Evolutionary conservation across 1,140 invertebrate species (phyloP).

Genomic region (Paraescarpia echinospica): DNA sequence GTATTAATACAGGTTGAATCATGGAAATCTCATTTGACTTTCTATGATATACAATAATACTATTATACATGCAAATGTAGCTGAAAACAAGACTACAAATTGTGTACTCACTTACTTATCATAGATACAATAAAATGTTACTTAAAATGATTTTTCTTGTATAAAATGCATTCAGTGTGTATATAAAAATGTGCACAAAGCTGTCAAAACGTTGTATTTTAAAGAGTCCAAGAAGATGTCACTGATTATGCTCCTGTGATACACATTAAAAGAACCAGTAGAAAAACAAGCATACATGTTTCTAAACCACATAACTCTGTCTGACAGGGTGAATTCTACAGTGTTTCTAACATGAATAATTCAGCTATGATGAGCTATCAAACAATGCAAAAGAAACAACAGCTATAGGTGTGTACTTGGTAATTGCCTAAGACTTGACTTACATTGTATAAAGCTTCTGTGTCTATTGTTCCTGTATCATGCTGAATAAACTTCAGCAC

Average conservation of each 20-base stretch:
- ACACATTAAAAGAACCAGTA: too few relatives aligned
- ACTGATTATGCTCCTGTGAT: too few relatives aligned
- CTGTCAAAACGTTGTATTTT: neutral
- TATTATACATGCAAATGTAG: neutral
- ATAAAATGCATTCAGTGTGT: neutral
- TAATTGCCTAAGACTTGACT: neutral
- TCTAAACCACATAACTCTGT: neutral
- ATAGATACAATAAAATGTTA: neutral
- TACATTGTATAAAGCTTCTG: neutral
- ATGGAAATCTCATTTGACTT: neutral
- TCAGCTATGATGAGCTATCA: neutral
- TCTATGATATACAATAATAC: neutral
- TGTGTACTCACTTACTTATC: too few relatives aligned
- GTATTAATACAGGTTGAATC: too few relatives aligned
- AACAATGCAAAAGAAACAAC: neutral
- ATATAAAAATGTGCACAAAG: neutral
- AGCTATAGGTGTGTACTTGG: too few relatives aligned
- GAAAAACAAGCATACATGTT: neutral
- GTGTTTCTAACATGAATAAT: neutral
- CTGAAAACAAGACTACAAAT: neutral
- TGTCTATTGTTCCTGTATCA: neutral
- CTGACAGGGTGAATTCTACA: neutral
- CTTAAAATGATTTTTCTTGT: neutral
- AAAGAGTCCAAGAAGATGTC: too few relatives aligned
- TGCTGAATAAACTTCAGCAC: neutral